phyloP scores from a whole-genome alignment of 2,888 invertebrate species.

The Trachelus iudaicus region DNA sequence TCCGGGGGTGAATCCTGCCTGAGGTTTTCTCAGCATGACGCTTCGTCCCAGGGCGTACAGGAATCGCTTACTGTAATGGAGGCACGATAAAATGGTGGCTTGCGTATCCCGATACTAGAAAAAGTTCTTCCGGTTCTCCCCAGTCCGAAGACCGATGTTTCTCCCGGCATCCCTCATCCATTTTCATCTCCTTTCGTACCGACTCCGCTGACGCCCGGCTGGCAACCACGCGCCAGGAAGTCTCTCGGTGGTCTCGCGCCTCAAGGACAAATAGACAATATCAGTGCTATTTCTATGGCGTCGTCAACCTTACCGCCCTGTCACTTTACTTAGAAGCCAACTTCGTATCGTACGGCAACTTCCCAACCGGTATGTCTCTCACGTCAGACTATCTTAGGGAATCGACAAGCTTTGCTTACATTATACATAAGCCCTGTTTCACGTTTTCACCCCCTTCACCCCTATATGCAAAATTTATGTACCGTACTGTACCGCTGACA shows the following conservation, averaged over 20 bases:
- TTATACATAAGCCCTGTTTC: not conserved
- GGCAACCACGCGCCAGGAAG: not conserved
- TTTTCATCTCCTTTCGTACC: not conserved
- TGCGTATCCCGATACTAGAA: not conserved
- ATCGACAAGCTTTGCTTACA: not conserved
- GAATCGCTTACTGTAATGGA: slow-evolving; percentile 22
- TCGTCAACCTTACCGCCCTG: not conserved
- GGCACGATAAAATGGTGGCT: not conserved
- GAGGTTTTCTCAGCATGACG: not conserved
- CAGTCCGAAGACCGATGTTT: not conserved
- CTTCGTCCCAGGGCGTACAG: not conserved
- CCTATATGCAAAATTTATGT: not conserved
- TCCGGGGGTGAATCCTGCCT: not conserved
- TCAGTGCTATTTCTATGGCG: not conserved
- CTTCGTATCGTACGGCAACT: not conserved
- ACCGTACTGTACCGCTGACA: not conserved
- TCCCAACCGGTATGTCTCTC: not conserved
- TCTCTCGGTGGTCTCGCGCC: not conserved
- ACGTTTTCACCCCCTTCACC: not conserved
- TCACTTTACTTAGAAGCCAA: not conserved
- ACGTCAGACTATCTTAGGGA: not conserved
- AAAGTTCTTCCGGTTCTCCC: not conserved
- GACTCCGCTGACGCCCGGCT: not conserved
- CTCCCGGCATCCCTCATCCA: not conserved
- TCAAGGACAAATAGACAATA: not conserved